A percentile compares a stretch with the other conserved stretches of the same genome.
Evolutionary conservation across 2,797 vertebrate genomes (phyloP).

Genomic region (Nasua narica): DNA sequence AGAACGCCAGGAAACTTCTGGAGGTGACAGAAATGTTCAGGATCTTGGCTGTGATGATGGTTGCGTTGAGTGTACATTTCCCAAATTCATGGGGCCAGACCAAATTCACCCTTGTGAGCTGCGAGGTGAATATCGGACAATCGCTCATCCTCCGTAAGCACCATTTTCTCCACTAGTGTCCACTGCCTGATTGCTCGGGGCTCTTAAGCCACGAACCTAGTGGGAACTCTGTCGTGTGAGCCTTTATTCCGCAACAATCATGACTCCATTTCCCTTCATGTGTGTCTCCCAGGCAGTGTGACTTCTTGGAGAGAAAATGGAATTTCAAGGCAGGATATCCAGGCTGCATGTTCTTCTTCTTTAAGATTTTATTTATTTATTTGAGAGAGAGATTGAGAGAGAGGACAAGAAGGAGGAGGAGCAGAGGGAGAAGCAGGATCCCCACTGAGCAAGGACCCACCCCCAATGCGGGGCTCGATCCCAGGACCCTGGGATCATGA

Average conservation of each 20-base stretch:
- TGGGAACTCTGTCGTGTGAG: background rate
- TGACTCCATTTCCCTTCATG: background rate
- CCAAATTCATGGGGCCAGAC: background rate
- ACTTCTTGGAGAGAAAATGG: background rate
- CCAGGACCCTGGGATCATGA: background rate
- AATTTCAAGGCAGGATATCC: background rate
- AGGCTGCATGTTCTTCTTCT: background rate
- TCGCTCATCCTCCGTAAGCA: background rate
- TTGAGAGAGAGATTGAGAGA: background rate
- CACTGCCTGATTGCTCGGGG: background rate
- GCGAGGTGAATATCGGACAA: background rate
- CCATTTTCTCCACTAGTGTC: background rate
- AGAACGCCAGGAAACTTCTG: background rate
- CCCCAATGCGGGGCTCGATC: too few relatives aligned
- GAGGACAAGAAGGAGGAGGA: background rate
- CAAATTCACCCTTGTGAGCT: background rate
- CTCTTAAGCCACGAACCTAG: rapidly evolving
- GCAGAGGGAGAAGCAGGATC: background rate
- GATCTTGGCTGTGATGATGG: background rate
- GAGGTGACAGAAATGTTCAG: background rate
- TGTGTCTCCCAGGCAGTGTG: background rate
- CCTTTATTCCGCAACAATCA: rapidly evolving
- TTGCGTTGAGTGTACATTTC: background rate
- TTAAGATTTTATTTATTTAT: background rate
- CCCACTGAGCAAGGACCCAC: background rate